phyloP scores from a whole-genome alignment of 2,113 vertebrate species.

The Oryzias woworae region DNA sequence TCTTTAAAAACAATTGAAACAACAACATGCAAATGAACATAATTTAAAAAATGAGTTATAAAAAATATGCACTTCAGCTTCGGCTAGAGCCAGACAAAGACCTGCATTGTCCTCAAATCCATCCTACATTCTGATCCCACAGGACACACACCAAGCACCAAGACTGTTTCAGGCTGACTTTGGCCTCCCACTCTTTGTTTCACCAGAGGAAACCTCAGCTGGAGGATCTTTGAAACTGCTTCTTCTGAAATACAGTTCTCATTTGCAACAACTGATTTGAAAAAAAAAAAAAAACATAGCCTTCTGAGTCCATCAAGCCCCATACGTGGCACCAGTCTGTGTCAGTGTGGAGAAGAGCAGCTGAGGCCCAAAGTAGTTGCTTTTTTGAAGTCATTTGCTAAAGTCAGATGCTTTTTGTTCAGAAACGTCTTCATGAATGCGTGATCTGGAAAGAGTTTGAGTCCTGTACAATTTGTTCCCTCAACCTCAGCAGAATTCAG shows the following conservation, averaged over 20 bases:
- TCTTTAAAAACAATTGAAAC: constrained; percentile 62
- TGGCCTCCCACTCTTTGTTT: constrained; percentile 70
- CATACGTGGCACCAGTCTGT: too few species aligned
- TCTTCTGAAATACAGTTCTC: constrained; percentile 53
- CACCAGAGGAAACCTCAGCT: constrained; percentile 31
- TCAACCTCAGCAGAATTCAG: constrained; percentile 36
- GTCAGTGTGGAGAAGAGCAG: too few species aligned
- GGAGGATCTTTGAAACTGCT: constrained; percentile 46
- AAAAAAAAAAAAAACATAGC: constrained; percentile 42
- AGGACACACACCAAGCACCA: constrained; percentile 64
- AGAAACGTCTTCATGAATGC: too few species aligned
- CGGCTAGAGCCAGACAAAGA: constrained; percentile 53
- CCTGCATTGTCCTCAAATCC: constrained; percentile 68
- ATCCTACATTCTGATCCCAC: constrained; percentile 70
- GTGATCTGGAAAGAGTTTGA: too few species aligned
- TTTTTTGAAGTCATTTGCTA: too few species aligned
- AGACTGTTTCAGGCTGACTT: constrained; percentile 54
- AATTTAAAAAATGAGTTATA: constrained; percentile 50
- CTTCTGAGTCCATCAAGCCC: constrained; percentile 13
- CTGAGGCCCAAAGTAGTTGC: too few species aligned
- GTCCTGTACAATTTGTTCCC: too few species aligned
- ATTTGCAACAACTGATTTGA: constrained; percentile 47
- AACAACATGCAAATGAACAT: constrained; percentile 75
- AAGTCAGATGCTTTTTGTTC: too few species aligned
- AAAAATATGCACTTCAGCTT: constrained; percentile 56